These are phyloP conservation scores for Cynopterus brachyotis DNA, from an alignment of 2,113 vertebrate genomes.

Conservation along the genomic window DNA sequence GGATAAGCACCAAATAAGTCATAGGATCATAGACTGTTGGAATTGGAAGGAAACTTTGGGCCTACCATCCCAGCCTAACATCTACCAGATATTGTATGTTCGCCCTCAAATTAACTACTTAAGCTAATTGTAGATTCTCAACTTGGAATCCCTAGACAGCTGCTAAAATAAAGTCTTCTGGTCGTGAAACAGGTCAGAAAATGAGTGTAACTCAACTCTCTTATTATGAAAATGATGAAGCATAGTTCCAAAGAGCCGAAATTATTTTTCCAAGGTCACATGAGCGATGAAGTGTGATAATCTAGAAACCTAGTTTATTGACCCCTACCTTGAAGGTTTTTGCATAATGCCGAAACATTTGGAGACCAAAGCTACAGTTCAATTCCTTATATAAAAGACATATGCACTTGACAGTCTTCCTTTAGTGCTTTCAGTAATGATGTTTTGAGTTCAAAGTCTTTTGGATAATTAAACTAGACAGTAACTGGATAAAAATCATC, in stretches of 20 bases:
- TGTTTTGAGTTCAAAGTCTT: constrained; percentile 40
- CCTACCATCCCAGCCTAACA: neutral
- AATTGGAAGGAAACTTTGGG: neutral
- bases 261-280: neutral
- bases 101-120: neutral
- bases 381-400: neutral
- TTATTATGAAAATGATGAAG: constrained; percentile 31
- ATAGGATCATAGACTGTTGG: neutral
- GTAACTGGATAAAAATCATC: neutral
- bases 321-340: neutral
- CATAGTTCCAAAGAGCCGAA: neutral
- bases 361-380: neutral
- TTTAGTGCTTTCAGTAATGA: neutral
- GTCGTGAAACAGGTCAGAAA: neutral
- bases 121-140: neutral
- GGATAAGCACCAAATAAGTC: neutral
- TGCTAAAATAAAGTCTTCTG: neutral
- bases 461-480: constrained; percentile 14
- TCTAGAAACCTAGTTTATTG: neutral
- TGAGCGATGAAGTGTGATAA: neutral
- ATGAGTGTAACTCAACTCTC: neutral
- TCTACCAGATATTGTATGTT: neutral
- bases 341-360: neutral
- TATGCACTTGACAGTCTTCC: neutral
- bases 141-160: neutral